phyloP scores from a whole-genome alignment of 2,797 vertebrate species.

The Myotis daubentonii region DNA sequence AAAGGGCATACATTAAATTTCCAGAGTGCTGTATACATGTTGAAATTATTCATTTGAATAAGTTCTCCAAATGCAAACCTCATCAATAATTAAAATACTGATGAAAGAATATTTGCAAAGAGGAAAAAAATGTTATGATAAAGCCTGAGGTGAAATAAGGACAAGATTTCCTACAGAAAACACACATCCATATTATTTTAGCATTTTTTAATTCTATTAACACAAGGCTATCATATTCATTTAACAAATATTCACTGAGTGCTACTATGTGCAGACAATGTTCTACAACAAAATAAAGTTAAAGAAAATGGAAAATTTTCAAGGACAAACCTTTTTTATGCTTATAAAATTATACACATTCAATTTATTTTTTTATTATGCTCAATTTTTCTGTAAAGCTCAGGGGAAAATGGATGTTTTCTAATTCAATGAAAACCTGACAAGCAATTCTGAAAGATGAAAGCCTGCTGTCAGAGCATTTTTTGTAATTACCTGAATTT shows the following conservation, averaged over 20 bases:
- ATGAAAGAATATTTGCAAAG: conserved; percentile 62
- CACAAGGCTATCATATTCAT: neutral
- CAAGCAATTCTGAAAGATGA: conserved; percentile 54
- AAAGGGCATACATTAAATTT: conserved; percentile 73
- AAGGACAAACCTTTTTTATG: neutral
- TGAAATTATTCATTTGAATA: conserved; percentile 80
- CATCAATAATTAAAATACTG: conserved; percentile 79
- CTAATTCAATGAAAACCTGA: conserved; percentile 29
- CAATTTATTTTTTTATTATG: conserved; percentile 18
- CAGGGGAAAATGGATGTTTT: neutral
- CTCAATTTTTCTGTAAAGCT: neutral
- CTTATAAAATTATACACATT: conserved; percentile 8
- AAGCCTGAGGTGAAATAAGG: conserved; percentile 54
- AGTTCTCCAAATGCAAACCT: conserved; percentile 69
- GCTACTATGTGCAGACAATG: neutral
- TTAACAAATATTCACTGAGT: conserved; percentile 4
- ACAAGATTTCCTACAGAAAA: neutral
- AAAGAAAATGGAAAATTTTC: neutral
- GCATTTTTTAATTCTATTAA: neutral
- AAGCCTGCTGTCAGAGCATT: neutral
- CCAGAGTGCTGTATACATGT: conserved; percentile 57
- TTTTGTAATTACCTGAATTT: neutral
- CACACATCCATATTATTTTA: neutral
- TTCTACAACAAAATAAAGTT: neutral
- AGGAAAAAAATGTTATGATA: conserved; percentile 37